phyloP scores from a whole-genome alignment of 2,113 vertebrate genomes.

The Pedionomus torquatus region DNA sequence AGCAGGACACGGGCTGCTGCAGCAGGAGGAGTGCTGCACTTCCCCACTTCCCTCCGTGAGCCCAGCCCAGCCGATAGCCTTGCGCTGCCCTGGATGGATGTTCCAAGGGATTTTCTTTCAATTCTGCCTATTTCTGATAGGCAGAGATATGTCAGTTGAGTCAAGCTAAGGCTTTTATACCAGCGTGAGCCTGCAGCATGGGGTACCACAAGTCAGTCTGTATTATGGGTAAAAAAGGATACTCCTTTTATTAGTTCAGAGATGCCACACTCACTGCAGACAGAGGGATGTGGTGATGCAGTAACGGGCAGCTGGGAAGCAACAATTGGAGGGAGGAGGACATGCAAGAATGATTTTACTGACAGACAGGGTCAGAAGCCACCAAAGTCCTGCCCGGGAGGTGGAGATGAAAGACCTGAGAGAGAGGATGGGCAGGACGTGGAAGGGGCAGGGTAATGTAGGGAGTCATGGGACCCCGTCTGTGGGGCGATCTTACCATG shows the following conservation, averaged over 20 bases:
- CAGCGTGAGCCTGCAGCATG: background rate
- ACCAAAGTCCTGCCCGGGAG: background rate
- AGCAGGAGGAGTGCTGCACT: background rate
- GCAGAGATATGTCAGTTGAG: background rate
- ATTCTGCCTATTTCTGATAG: background rate
- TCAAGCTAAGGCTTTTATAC: background rate
- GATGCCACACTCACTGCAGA: fast-evolving
- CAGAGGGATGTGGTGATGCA: background rate
- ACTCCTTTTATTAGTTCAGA: background rate
- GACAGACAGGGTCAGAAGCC: background rate
- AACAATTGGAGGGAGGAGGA: background rate
- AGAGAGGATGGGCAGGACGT: background rate
- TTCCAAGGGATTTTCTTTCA: background rate
- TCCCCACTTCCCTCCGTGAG: background rate
- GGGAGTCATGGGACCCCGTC: fast-evolving
- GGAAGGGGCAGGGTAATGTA: background rate
- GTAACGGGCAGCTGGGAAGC: background rate
- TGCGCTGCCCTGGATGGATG: background rate
- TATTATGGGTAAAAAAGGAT: background rate
- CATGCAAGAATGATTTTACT: background rate
- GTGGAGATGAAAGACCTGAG: background rate
- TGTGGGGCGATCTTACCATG: background rate
- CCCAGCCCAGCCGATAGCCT: background rate
- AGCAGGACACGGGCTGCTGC: background rate
- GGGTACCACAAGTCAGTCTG: background rate